Evolutionary conservation across 2,888 invertebrate species (phyloP).

Genomic region (Fragum whitleyi): DNA sequence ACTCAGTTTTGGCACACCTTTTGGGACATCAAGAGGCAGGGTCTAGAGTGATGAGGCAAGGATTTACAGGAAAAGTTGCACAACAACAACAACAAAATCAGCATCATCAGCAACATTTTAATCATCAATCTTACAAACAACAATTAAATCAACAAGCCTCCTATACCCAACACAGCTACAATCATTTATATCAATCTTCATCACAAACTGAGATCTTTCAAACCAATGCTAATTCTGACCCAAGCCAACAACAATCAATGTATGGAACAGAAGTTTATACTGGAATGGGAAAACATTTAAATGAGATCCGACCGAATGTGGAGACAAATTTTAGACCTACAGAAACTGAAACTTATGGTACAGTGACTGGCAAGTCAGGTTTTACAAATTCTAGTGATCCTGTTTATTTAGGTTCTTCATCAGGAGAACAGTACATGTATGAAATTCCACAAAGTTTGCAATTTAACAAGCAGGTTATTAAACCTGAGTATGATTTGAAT

Average conservation of each 20-base stretch:
- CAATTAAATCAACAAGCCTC: not conserved
- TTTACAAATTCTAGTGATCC: conserved; percentile 5
- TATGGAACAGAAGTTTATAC: not conserved
- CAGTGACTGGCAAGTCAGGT: not conserved
- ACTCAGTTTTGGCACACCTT: not conserved
- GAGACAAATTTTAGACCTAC: not conserved
- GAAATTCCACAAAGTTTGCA: not conserved
- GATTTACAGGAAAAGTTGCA: not conserved
- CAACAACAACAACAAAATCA: not conserved
- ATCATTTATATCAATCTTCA: not conserved
- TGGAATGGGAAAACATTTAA: conserved; percentile 2
- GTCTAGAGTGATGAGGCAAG: not conserved
- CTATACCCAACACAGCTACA: not conserved
- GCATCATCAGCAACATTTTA: not conserved
- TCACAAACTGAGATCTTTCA: not conserved
- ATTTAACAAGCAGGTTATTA: not conserved
- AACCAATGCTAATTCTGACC: not conserved
- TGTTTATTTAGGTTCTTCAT: not conserved
- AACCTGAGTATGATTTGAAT: conserved; percentile 1
- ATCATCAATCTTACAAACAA: not conserved
- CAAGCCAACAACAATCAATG: not conserved
- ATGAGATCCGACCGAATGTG: not conserved
- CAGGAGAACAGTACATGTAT: not conserved
- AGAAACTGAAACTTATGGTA: not conserved
- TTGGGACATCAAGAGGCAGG: no score